Evolutionary conservation across 2,888 invertebrate genomes (phyloP).

Genomic region (Lissocephala sabroskyi): DNA sequence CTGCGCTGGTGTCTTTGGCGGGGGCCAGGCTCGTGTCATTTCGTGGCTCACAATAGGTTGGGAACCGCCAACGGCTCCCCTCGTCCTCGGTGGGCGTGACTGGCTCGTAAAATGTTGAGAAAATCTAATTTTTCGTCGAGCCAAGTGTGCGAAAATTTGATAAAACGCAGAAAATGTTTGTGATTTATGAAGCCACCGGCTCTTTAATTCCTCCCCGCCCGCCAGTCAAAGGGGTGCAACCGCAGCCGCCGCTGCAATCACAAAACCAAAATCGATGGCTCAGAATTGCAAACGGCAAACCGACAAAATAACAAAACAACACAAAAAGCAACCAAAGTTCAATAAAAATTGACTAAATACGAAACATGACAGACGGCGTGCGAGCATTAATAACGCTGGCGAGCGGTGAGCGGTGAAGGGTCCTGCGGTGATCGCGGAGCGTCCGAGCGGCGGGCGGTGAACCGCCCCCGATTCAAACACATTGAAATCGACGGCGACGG

Average conservation of each 20-base stretch:
- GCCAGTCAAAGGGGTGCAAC: slow-evolving; percentile 17
- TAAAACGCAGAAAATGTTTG: slow-evolving; percentile 43
- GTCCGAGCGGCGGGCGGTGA: no score
- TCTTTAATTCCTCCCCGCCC: background rate
- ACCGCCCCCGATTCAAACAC: no score
- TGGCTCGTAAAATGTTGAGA: slow-evolving; percentile 33
- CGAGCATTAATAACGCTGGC: slow-evolving; percentile 65
- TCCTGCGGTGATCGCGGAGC: no score
- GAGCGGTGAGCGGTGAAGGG: slow-evolving; percentile 20
- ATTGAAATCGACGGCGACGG: background rate
- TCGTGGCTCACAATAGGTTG: slow-evolving; percentile 48
- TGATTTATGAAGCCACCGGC: slow-evolving; percentile 45
- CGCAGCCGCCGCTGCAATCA: slow-evolving; percentile 16
- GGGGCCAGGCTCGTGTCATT: slow-evolving; percentile 46
- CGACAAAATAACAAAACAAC: slow-evolving; percentile 28
- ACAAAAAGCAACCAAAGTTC: slow-evolving; percentile 50
- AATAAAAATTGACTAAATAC: slow-evolving; percentile 62
- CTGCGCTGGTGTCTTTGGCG: slow-evolving; percentile 12
- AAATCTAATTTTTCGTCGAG: slow-evolving; percentile 47
- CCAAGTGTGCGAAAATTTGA: slow-evolving; percentile 64
- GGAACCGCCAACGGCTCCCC: slow-evolving; percentile 36
- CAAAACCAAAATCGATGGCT: slow-evolving; percentile 10
- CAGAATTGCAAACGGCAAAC: slow-evolving; percentile 13
- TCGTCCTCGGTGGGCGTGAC: slow-evolving; percentile 28
- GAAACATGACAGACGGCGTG: slow-evolving; percentile 63